Base-by-base conservation (phyloP, 2,113 vertebrate species). In the Cercopithecus mona region DNA sequence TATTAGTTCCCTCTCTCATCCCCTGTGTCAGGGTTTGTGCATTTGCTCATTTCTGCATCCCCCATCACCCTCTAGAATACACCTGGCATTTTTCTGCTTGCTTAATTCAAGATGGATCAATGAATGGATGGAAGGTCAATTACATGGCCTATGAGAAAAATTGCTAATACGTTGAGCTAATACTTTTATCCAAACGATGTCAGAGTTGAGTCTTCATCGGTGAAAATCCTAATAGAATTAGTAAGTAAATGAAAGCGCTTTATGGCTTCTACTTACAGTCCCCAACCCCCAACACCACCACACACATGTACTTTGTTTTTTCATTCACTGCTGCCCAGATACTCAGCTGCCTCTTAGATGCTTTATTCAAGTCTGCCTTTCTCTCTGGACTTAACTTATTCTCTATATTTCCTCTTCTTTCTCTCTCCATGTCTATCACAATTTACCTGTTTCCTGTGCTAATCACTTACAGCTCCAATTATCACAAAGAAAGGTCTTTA, bases 141-240 rank as follows among this genome's bases (percentile, higher is more conserved):
- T 45, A 35, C 82, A 83, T 48, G 40, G 32, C 18, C 3, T 83
- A 7, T 40, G 23, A 91, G 68, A 82, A 79, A 97, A 90, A 38
- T 0, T 57, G 27, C 87, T 43, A 88, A 61, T 38, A 38, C 27
- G 40, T 79, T 75, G 10, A 9, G n/a, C 40, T 93, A 59, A 25
- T 93, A 23, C 10, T 90, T 95, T 81, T 30, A 82, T 57, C 25
- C 10, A 90, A 87, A 93, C 30, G 82, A 70, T 87, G 3, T 14
- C 48, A 78, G 30, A 87, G 18, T 22, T 87, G 57, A 87, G 5
- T 40, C 35, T 91, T 87, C n/a, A 61, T 70, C 23, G 66, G 9
- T 23, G 45, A 76, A 75, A 90, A 75, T 57, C 35, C 76, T 38
- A 45, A 90, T 85, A n/a, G 81, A 80, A 73, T 75, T 80, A 68